Conservation (phyloP, 2,113 vertebrate species). For the Anas platyrhynchos region DNA sequence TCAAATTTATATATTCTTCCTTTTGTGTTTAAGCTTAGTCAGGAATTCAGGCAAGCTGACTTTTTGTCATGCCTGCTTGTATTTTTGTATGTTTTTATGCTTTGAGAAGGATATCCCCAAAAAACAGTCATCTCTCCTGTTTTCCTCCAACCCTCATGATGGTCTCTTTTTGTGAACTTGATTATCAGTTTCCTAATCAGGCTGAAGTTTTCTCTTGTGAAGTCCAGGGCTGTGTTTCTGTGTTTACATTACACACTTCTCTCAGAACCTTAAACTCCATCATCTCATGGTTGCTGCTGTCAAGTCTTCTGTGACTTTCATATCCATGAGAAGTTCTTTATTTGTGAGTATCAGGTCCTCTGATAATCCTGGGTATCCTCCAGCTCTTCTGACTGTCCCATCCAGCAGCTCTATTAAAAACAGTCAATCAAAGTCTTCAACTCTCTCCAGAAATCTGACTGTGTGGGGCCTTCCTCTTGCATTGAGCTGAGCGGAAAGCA, state of each 20-base stretch:
- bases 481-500: not conserved
- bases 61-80: not conserved
- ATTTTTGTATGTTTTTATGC: not conserved
- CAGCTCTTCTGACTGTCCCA: not conserved
- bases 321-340: not conserved
- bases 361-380: too few species aligned
- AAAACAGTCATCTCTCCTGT: not conserved
- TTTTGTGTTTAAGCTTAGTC: not conserved
- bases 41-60: not conserved
- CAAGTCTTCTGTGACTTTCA: not conserved
- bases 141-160: not conserved
- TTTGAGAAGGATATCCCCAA: not conserved
- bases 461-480: not conserved
- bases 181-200: not conserved
- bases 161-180: not conserved
- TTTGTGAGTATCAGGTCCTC: not conserved
- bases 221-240: not conserved
- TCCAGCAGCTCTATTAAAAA: too few species aligned
- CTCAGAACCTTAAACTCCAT: not conserved
- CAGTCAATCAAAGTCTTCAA: not conserved
- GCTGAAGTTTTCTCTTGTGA: not conserved
- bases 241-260: not conserved
- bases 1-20: not conserved
- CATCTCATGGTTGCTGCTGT: not conserved
- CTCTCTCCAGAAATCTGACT: not conserved